A percentile compares a stretch with the other conserved stretches of the same genome.
Evolutionary conservation across 2,113 vertebrate species (phyloP).

Genomic region (Silurus asotus): DNA sequence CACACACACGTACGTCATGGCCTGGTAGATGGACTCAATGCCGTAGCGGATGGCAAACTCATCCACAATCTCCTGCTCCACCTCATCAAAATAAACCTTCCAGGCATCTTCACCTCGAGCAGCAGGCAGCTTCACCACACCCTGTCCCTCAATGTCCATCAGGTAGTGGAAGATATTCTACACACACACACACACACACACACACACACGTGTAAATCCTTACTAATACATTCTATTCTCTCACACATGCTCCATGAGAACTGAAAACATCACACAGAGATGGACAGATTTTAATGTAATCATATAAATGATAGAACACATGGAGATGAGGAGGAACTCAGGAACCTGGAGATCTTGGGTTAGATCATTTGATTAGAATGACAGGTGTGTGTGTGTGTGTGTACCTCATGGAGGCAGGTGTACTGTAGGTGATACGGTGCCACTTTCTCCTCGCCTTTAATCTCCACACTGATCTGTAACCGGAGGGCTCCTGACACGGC

Average conservation of each 20-base stretch:
- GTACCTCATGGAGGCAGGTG: slow-evolving; percentile 93
- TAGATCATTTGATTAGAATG: neutral
- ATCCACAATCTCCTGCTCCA: slow-evolving; percentile 92
- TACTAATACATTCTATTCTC: neutral
- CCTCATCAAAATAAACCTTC: slow-evolving; percentile 96
- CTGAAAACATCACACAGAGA: neutral
- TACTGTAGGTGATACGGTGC: slow-evolving; percentile 94
- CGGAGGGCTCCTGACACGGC: slow-evolving; percentile 93
- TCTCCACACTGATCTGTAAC: slow-evolving; percentile 92
- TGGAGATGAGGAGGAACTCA: neutral
- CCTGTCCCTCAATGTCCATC: slow-evolving; percentile 85
- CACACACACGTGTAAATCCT: neutral
- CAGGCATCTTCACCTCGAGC: slow-evolving; percentile 91
- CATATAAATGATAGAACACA: neutral
- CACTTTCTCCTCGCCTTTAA: slow-evolving; percentile 96
- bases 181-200: slow-evolving; percentile 41
- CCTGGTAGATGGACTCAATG: slow-evolving; percentile 95
- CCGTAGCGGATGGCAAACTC: slow-evolving; percentile 98
- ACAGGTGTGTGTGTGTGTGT: slow-evolving; percentile 1
- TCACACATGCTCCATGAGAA: neutral
- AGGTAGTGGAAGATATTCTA: slow-evolving; percentile 92
- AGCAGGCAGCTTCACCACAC: slow-evolving; percentile 83
- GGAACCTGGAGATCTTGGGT: neutral
- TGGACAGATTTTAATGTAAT: neutral
- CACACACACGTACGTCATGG: slow-evolving; percentile 85